Percentiles rank a stretch among this genome's conserved stretches.
phyloP scores from a whole-genome alignment of 2,888 invertebrate genomes.

The Resseliella maxima region DNA sequence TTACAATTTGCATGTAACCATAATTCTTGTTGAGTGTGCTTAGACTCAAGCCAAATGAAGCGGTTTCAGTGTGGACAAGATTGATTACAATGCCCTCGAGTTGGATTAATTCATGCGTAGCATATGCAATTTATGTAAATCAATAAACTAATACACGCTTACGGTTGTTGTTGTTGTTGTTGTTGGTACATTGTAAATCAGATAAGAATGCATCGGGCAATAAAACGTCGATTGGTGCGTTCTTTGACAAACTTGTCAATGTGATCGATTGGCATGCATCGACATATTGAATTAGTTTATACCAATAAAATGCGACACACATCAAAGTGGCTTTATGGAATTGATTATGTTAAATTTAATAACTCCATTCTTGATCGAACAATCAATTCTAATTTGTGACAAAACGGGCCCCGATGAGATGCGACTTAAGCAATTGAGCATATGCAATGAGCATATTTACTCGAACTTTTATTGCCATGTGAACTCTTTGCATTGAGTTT shows the following conservation, averaged over 20 bases:
- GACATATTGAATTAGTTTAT: neutral
- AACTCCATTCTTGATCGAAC: slow-evolving; percentile 15
- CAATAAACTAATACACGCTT: neutral
- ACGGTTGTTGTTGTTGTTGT: neutral
- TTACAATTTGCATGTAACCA: neutral
- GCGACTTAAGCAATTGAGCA: neutral
- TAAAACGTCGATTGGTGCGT: neutral
- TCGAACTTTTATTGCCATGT: slow-evolving; percentile 20
- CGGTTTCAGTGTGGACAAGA: slow-evolving; percentile 14
- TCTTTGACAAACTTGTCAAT: slow-evolving; percentile 49
- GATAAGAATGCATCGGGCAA: slow-evolving; percentile 27
- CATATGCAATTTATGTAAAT: slow-evolving; percentile 45
- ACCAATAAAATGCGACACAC: neutral
- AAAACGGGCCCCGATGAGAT: slow-evolving; percentile 7
- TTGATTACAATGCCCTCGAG: slow-evolving; percentile 9
- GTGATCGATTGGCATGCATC: neutral
- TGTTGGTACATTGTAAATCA: neutral
- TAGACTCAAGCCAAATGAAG: neutral
- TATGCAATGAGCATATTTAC: neutral
- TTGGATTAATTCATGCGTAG: slow-evolving; percentile 23
- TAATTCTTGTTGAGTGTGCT: neutral
- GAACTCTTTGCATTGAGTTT: neutral
- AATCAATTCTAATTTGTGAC: slow-evolving; percentile 48
- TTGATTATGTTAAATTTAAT: slow-evolving; percentile 41
- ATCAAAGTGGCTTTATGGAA: slow-evolving; percentile 31